These are phyloP conservation scores for Rotaria magnacalcarata DNA, from an alignment of 2,888 invertebrate species.

Conservation along the genomic window DNA sequence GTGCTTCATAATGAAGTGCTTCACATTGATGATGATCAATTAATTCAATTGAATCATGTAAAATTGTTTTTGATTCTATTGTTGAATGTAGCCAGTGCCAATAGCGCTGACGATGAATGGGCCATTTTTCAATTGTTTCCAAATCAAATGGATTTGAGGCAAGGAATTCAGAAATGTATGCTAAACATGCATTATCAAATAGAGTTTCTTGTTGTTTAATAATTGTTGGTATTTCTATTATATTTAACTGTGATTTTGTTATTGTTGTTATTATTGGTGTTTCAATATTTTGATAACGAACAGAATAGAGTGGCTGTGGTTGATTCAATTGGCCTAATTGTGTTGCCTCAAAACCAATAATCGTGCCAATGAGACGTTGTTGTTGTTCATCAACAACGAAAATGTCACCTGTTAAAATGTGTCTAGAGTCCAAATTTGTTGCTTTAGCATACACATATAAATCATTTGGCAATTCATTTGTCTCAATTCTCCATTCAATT, in stretches of 20 bases:
- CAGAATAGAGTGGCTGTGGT: not conserved
- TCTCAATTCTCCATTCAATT: not conserved
- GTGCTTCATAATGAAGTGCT: slow-evolving; percentile 6
- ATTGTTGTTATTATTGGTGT: not conserved
- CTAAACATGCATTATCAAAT: not conserved
- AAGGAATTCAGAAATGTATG: not conserved
- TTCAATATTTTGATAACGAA: not conserved
- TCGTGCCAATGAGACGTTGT: not conserved
- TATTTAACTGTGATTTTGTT: not conserved
- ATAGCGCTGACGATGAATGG: slow-evolving; percentile 6
- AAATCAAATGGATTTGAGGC: not conserved
- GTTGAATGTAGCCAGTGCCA: slow-evolving; percentile 13
- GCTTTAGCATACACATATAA: not conserved
- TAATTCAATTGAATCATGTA: not conserved
- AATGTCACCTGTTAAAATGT: not conserved
- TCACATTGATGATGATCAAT: not conserved
- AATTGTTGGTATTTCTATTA: not conserved
- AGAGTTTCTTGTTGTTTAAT: slow-evolving; percentile 1
- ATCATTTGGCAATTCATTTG: not conserved
- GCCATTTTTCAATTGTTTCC: slow-evolving; percentile 1
- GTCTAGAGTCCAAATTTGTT: not conserved
- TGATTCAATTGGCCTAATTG: slow-evolving; percentile 3
- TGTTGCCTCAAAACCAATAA: not conserved
- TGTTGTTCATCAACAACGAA: not conserved
- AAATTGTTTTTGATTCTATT: not conserved